These are phyloP conservation scores for Pagetopsis macropterus DNA, from an alignment of 2,797 vertebrate genomes.

Conservation along the genomic window DNA sequence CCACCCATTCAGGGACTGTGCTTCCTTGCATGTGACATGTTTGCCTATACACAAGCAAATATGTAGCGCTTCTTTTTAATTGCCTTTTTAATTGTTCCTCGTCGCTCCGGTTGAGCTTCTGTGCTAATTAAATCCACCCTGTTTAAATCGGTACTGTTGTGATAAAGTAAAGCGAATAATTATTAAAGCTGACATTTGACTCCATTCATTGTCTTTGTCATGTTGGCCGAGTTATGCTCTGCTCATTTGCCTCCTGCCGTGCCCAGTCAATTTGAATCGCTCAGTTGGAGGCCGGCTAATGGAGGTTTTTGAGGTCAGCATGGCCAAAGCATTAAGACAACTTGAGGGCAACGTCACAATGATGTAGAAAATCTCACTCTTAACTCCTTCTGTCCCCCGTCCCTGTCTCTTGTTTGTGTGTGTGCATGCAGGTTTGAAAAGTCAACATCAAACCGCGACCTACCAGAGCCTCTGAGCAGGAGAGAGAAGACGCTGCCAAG, in stretches of 20 bases:
- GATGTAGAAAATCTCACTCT: slow-evolving; percentile 62
- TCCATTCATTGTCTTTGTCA: slow-evolving; percentile 37
- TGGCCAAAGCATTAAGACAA: slow-evolving; percentile 37
- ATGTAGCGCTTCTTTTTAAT: slow-evolving; percentile 29
- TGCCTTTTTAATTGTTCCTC: slow-evolving; percentile 48
- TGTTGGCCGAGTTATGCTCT: slow-evolving; percentile 40
- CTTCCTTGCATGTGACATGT: slow-evolving; percentile 33
- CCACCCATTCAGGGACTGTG: slow-evolving; percentile 22
- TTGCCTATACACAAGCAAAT: slow-evolving; percentile 38
- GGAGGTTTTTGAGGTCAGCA: slow-evolving; percentile 51
- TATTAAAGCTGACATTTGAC: slow-evolving; percentile 44
- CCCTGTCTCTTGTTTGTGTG: slow-evolving; percentile 23
- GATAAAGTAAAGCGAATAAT: slow-evolving; percentile 23
- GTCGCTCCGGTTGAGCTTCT: slow-evolving; percentile 31
- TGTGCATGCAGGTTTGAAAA: slow-evolving; percentile 66
- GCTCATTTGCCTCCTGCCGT: slow-evolving; percentile 42
- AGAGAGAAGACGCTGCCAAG: slow-evolving; percentile 74
- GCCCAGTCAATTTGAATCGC: slow-evolving; percentile 54
- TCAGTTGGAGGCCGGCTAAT: slow-evolving; percentile 54
- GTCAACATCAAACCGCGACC: slow-evolving; percentile 67
- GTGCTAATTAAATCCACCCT: slow-evolving; percentile 43
- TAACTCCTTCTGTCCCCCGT: slow-evolving; percentile 51
- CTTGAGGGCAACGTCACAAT: slow-evolving; percentile 37
- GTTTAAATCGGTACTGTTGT: slow-evolving; percentile 21
- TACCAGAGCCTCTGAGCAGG: slow-evolving; percentile 60